These are phyloP conservation scores for Turdus rufiventris DNA, from an alignment of 2,113 vertebrate species.

Conservation along the genomic window DNA sequence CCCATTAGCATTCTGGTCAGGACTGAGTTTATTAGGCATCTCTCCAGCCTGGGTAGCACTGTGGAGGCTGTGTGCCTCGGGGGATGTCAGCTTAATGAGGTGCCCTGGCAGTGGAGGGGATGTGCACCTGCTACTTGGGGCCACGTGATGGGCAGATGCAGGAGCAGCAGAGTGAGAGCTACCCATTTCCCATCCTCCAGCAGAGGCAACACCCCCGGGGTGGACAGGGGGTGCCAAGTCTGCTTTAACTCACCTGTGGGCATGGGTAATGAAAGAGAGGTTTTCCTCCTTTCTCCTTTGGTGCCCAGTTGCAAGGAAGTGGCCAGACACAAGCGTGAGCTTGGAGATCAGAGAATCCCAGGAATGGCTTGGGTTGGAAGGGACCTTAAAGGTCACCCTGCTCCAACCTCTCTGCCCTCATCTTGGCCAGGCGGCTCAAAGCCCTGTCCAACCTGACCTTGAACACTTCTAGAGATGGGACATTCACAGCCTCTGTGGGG, in stretches of 20 bases:
- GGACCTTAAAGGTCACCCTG: neutral
- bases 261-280: neutral
- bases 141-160: neutral
- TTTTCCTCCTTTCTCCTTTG: neutral
- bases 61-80: neutral
- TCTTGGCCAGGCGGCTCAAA: neutral
- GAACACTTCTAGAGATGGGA: neutral
- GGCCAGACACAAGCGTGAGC: neutral
- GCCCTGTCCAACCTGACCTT: neutral
- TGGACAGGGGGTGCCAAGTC: neutral
- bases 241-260: neutral
- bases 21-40: conserved; percentile 16
- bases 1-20: conserved; percentile 34
- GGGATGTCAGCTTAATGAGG: conserved; percentile 21
- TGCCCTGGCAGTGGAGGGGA: neutral
- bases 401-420: neutral
- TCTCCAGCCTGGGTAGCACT: neutral
- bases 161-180: neutral
- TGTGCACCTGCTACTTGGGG: neutral
- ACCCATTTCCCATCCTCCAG: neutral
- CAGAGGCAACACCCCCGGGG: neutral
- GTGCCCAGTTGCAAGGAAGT: neutral
- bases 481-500: neutral
- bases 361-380: neutral
- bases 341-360: neutral